phyloP scores from a whole-genome alignment of 2,113 vertebrate genomes.

The Abramis brama region DNA sequence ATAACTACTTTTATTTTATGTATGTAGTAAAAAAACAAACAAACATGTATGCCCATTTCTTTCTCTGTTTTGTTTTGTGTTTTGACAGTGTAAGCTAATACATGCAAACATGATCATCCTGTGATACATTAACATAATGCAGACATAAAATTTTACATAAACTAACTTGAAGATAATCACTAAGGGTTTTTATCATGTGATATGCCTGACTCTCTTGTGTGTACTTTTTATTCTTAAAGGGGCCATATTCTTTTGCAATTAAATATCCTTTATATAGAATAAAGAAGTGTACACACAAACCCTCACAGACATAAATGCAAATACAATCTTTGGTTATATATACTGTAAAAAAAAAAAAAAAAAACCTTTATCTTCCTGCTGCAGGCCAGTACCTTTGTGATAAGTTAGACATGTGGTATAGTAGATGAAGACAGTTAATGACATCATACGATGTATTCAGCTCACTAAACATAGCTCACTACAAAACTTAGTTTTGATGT shows the following conservation, averaged over 20 bases:
- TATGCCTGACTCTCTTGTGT: neutral
- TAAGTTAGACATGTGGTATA: conserved; percentile 13
- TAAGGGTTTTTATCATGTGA: neutral
- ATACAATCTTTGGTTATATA: conserved; percentile 10
- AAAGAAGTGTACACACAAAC: neutral
- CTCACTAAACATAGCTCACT: neutral
- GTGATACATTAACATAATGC: neutral
- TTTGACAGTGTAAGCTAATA: too few relatives aligned
- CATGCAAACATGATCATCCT: neutral
- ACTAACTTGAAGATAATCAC: neutral
- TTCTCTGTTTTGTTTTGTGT: neutral
- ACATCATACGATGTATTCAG: neutral
- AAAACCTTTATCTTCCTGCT: conserved; percentile 3
- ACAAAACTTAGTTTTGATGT: neutral
- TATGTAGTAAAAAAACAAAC: too few relatives aligned
- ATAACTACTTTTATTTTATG: too few relatives aligned
- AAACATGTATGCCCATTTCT: too few relatives aligned
- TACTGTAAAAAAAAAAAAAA: neutral
- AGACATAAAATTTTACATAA: neutral
- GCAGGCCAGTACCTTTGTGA: neutral
- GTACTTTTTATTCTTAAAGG: neutral
- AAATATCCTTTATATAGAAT: neutral
- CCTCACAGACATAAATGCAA: neutral
- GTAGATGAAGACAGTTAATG: conserved; percentile 3
- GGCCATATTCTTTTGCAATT: neutral